Conservation (phyloP, 2,113 vertebrate genomes). For the Oreochromis tanganicae region DNA sequence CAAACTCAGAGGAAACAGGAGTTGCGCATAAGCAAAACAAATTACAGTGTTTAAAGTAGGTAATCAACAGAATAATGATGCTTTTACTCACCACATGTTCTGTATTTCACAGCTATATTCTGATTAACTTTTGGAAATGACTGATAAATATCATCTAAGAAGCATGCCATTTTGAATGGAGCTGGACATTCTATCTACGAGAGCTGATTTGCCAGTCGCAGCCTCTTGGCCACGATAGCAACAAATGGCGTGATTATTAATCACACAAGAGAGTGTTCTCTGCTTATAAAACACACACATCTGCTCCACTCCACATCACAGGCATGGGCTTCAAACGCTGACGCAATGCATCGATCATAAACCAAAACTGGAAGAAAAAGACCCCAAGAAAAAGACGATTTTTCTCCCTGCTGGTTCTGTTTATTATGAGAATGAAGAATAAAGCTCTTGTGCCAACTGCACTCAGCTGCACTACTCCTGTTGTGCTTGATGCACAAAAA, state of each 20-base stretch:
- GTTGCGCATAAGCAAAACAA: neutral
- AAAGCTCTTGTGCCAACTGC: conserved; percentile 20
- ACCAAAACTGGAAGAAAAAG: conserved; percentile 25
- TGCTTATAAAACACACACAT: conserved; percentile 39
- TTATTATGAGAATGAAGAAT: conserved; percentile 30
- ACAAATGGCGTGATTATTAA: conserved; percentile 35
- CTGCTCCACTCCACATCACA: conserved; percentile 50
- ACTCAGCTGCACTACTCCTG: conserved; percentile 20
- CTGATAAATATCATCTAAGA: neutral
- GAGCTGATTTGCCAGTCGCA: neutral
- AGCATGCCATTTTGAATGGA: neutral
- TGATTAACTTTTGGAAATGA: neutral
- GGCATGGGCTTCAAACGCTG: conserved; percentile 44
- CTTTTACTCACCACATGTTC: neutral
- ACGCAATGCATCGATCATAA: conserved; percentile 49
- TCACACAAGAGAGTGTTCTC: neutral
- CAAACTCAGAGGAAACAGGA: neutral
- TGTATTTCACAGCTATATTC: neutral
- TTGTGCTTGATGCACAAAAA: conserved; percentile 30
- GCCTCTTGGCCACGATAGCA: neutral
- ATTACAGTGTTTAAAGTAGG: neutral
- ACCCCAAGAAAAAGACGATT: neutral
- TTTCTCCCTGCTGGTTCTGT: conserved; percentile 56
- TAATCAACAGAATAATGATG: neutral
- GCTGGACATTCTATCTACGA: neutral